Evolutionary conservation across 2,113 vertebrate species (phyloP), one percentile per base, ranked within the genome.

Genomic region (Condylura cristata): DNA sequence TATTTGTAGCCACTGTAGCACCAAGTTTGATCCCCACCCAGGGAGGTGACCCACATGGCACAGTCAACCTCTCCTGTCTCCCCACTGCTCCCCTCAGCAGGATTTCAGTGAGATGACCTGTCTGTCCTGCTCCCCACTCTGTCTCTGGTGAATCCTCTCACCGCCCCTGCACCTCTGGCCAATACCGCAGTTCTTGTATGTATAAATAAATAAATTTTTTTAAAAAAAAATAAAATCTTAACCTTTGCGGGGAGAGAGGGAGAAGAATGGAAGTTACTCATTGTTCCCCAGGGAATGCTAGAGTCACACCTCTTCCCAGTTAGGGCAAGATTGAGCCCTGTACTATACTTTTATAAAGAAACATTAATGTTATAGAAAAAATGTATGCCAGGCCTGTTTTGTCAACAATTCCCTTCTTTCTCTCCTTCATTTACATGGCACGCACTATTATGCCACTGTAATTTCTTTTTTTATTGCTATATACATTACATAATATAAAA

Each of bases 271-370:
- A 44, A 60, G 1, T 68, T 60, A 86, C 30, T 70, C 34, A 26
- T 11, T 70, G 76, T 14, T 89, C 20, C 85, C 37, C 30, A 39
- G 75, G 6, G 53, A 90, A 53, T 44, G 30, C 20, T 6, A 13
- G 26, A 10, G 60, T 48, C 32, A 60, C 14, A 61, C 46, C 74
- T 93, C 78, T 93, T 90, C 48, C 61, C 61, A 58, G 34, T 83
- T 86, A 82, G 46, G 71, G 58, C 83, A 78, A 78, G 72, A 88
- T 34, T 34, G 84, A 82, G 32, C n/a, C n/a, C 79, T 12, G 39
- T 48, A n/a, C n/a, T 71, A 18, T 72, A 75, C 85, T 74, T 86
- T 81, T 92, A 75, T 30, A 71, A 82, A 79, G 44, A 71, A 93
- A 85, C 48, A 72, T 13, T 71, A 63, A 63, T 37, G 76, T 68